These are phyloP conservation scores for Subanguina moxae DNA, from an alignment of 1,140 invertebrate genomes.

Conservation along the genomic window DNA sequence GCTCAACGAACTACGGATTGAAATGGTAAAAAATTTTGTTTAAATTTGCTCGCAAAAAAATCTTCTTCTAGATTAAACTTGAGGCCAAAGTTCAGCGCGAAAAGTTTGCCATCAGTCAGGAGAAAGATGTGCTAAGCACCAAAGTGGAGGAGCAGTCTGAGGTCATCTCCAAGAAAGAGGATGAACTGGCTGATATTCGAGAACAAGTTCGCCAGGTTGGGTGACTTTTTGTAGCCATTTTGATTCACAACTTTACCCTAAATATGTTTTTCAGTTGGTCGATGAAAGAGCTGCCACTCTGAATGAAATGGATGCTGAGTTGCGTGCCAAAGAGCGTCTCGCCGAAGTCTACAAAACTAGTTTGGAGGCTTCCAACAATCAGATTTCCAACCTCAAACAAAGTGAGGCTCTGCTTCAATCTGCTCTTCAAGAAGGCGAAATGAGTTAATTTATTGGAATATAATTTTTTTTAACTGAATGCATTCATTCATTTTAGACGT, in stretches of 20 bases:
- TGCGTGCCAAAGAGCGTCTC: slow-evolving; percentile 29
- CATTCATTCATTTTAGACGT: slow-evolving; percentile 10
- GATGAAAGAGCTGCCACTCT: slow-evolving; percentile 10
- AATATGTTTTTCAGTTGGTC: slow-evolving; percentile 13
- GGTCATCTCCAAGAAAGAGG: slow-evolving; percentile 3
- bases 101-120: slow-evolving; percentile 1
- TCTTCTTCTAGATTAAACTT: slow-evolving; percentile 6
- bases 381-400: slow-evolving; percentile 27
- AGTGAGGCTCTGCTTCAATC: slow-evolving; percentile 9
- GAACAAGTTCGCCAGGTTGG: slow-evolving; percentile 2
- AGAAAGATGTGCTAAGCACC: not conserved
- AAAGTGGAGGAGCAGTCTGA: slow-evolving; percentile 9
- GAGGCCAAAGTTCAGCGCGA: slow-evolving; percentile 5
- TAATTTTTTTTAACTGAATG: not conserved
- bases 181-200: not conserved
- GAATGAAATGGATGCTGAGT: slow-evolving; percentile 33
- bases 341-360: slow-evolving; percentile 25
- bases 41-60: no score
- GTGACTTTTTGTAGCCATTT: slow-evolving; percentile 20
- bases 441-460: slow-evolving; percentile 10
- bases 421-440: slow-evolving; percentile 18
- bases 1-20: slow-evolving; percentile 22
- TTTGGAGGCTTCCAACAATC: slow-evolving; percentile 18
- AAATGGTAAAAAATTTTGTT: slow-evolving; percentile 5
- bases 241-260: not conserved